phyloP scores from a whole-genome alignment of 64 coral and sea anemone species.

The Dendrophyllia cribrosa region DNA sequence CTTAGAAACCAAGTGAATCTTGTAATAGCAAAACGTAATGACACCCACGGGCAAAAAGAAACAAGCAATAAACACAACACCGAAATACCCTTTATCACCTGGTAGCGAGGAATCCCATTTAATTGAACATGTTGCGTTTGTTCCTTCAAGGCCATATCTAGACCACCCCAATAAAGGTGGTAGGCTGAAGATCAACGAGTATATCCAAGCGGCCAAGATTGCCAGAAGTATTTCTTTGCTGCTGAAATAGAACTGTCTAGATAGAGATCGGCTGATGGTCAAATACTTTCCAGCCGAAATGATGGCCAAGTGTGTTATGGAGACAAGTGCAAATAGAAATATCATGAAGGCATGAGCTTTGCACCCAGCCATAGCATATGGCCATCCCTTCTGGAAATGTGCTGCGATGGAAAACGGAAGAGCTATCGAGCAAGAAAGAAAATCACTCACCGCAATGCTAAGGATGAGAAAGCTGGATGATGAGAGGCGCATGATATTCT shows the following conservation, averaged over 20 bases:
- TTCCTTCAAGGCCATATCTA: conserved; percentile 48
- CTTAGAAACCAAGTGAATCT: conserved; percentile 41
- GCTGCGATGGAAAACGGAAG: conserved; percentile 53
- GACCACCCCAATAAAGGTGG: conserved; percentile 49
- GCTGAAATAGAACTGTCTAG: conserved; percentile 25
- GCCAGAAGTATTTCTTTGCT: conserved; percentile 6
- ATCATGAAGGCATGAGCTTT: conserved; percentile 63
- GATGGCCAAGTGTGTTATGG: conserved; percentile 54
- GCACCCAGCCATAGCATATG: conserved; percentile 20
- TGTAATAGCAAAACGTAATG: conserved; percentile 51
- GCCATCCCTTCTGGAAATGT: conserved; percentile 16
- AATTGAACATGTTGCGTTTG: conserved; percentile 56
- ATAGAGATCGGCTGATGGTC: conserved; percentile 40
- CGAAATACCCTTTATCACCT: conserved; percentile 44
- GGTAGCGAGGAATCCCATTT: conserved; percentile 19
- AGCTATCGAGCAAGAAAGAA: conserved; percentile 48
- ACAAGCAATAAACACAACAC: conserved; percentile 35
- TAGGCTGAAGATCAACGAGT: conserved; percentile 38
- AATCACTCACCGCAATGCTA: conserved; percentile 47
- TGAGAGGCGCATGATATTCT: conserved; percentile 8
- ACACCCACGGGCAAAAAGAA: conserved; percentile 52
- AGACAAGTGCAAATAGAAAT: conserved; percentile 53
- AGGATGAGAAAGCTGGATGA: conserved; percentile 47
- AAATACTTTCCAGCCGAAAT: conserved; percentile 63
- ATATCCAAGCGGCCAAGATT: conserved; percentile 29